Conservation (phyloP, 2,113 vertebrate species). For the Myiagra hebetior region DNA sequence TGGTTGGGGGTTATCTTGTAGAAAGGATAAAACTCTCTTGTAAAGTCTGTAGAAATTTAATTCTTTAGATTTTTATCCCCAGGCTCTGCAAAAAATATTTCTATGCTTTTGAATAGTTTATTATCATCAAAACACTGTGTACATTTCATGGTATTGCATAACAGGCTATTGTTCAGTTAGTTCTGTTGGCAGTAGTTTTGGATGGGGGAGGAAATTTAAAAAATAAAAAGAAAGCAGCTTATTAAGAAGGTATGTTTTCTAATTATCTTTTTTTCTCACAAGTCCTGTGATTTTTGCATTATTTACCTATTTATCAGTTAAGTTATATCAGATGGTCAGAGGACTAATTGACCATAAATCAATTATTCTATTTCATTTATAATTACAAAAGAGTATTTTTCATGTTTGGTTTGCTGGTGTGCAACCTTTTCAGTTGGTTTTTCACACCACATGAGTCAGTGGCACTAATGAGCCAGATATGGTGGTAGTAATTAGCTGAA, state of each 20-base stretch:
- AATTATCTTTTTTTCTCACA: not conserved
- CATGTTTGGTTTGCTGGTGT: not conserved
- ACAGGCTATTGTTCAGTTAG: not conserved
- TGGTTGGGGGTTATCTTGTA: not conserved
- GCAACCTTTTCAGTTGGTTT: constrained; percentile 44
- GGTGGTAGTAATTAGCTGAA: constrained; percentile 36
- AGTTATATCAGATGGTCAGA: not conserved
- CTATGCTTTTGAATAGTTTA: constrained; percentile 1
- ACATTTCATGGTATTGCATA: constrained; percentile 11
- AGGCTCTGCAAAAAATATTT: constrained; percentile 15
- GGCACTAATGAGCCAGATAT: constrained; percentile 44
- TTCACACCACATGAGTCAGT: constrained; percentile 8
- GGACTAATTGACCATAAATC: constrained; percentile 48
- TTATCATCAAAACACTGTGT: constrained; percentile 3
- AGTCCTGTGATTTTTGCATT: not conserved
- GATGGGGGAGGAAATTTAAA: not conserved
- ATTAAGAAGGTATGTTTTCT: not conserved
- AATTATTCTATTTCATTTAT: constrained; percentile 52
- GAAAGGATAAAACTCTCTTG: not conserved
- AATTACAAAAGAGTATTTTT: constrained; percentile 14
- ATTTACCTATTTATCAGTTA: not conserved
- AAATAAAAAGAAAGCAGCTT: not conserved
- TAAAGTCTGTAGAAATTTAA: constrained; percentile 25
- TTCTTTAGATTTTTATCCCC: not conserved
- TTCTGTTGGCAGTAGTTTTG: not conserved